Evolutionary conservation across 2,113 vertebrate species (phyloP).

Genomic region (Spilogale gracilis): DNA sequence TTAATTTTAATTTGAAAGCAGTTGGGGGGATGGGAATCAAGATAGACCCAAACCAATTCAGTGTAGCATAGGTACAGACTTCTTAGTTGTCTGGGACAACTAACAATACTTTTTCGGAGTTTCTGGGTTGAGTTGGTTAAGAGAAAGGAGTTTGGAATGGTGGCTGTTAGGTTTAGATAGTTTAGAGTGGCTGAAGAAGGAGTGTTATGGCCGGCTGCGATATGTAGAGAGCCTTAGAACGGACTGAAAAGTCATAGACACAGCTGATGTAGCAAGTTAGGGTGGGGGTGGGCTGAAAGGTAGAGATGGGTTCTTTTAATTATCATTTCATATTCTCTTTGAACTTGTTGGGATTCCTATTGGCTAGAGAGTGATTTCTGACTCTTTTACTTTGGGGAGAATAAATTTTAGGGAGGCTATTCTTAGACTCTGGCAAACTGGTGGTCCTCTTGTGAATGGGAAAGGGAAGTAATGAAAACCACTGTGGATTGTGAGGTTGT

Average conservation of each 20-base stretch:
- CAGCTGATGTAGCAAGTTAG: background rate
- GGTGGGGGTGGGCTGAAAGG: background rate
- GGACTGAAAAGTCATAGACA: background rate
- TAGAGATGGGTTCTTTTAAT: background rate
- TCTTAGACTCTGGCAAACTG: constrained; percentile 25
- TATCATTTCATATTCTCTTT: constrained; percentile 9
- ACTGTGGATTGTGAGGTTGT: constrained; percentile 53
- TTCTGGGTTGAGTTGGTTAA: constrained; percentile 32
- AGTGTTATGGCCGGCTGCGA: background rate
- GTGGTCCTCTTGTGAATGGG: background rate
- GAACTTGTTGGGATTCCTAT: background rate
- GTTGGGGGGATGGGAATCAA: background rate
- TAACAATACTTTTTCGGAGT: background rate
- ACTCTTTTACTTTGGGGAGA: background rate
- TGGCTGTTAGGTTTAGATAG: background rate
- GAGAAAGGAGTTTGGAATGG: constrained; percentile 18
- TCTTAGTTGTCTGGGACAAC: background rate
- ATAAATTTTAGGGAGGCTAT: background rate
- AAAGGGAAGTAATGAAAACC: background rate
- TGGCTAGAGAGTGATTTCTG: background rate
- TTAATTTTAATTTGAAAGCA: constrained; percentile 29
- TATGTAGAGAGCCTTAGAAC: background rate
- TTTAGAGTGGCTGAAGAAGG: background rate
- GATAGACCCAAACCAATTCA: background rate
- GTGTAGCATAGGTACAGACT: background rate